These are phyloP conservation scores for Synchiropus splendidus DNA, from an alignment of 2,113 vertebrate species.

Conservation along the genomic window DNA sequence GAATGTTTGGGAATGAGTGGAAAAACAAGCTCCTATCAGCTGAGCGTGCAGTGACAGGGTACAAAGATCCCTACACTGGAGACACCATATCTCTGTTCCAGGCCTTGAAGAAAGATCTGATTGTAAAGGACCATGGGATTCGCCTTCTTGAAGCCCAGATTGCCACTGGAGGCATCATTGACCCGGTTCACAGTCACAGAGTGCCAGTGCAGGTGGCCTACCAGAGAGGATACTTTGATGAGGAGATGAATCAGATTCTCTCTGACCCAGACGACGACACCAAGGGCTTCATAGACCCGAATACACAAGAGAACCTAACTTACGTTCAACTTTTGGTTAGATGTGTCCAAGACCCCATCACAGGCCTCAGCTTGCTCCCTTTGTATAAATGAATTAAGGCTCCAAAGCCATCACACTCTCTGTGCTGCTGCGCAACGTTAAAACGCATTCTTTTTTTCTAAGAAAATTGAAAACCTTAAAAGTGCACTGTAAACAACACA, in stretches of 20 bases:
- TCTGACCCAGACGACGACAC: slow-evolving; percentile 37
- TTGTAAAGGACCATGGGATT: slow-evolving; percentile 39
- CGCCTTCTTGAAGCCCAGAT: slow-evolving; percentile 58
- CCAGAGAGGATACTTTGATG: slow-evolving; percentile 69
- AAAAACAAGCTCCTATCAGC: slow-evolving; percentile 40
- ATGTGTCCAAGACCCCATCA: slow-evolving; percentile 52
- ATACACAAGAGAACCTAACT: slow-evolving; percentile 57
- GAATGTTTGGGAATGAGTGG: slow-evolving; percentile 46
- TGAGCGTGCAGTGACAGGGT: slow-evolving; percentile 42
- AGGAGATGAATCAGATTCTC: slow-evolving; percentile 59
- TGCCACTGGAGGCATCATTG: slow-evolving; percentile 48
- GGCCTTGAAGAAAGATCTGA: slow-evolving; percentile 43
- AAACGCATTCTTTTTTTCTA: too few species aligned
- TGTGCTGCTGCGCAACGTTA: too few species aligned
- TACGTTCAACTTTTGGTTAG: slow-evolving; percentile 67
- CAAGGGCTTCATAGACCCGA: slow-evolving; percentile 71
- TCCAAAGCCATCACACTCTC: neutral
- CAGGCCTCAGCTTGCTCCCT: slow-evolving; percentile 37
- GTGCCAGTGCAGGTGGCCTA: slow-evolving; percentile 69
- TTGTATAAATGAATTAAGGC: slow-evolving; percentile 12
- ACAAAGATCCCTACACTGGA: slow-evolving; percentile 39
- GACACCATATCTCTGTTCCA: slow-evolving; percentile 43
- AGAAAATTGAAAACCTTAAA: too few species aligned
- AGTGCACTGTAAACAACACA: too few species aligned
- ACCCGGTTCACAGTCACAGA: slow-evolving; percentile 37